Evolutionary conservation across 2,888 invertebrate genomes (phyloP).

Genomic region (Sarcophaga caerulescens): DNA sequence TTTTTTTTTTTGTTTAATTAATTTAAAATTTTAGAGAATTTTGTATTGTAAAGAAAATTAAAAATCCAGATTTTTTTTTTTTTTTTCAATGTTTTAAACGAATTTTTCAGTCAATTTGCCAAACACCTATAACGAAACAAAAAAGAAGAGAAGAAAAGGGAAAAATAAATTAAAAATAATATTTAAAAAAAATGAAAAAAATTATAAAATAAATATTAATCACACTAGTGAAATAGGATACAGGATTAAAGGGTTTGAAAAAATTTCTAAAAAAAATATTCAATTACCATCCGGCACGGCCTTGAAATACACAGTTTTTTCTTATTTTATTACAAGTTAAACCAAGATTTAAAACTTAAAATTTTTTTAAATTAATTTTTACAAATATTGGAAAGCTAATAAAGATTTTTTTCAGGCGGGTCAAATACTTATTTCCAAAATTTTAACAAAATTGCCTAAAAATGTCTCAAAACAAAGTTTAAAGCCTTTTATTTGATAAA

Average conservation of each 20-base stretch:
- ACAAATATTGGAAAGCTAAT: too few species aligned
- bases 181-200: slow-evolving; percentile 25
- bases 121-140: slow-evolving; percentile 72
- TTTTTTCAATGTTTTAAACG: slow-evolving; percentile 39
- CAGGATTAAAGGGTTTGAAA: not conserved
- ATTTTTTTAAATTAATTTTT: too few species aligned
- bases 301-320: too few species aligned
- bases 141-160: slow-evolving; percentile 50
- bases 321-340: too few species aligned
- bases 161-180: slow-evolving; percentile 44
- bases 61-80: slow-evolving; percentile 60
- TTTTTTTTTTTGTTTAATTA: slow-evolving; percentile 38
- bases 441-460: too few species aligned
- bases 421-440: too few species aligned
- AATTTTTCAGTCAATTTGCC: slow-evolving; percentile 69
- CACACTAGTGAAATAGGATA: not conserved
- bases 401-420: too few species aligned
- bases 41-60: slow-evolving; percentile 33
- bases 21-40: slow-evolving; percentile 26
- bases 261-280: not conserved
- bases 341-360: too few species aligned
- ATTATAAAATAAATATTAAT: slow-evolving; percentile 20
- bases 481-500: too few species aligned
- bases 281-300: too few species aligned
- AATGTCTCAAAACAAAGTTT: too few species aligned